phyloP scores from a whole-genome alignment of 2,888 invertebrate species.

The Pheosia tremula region DNA sequence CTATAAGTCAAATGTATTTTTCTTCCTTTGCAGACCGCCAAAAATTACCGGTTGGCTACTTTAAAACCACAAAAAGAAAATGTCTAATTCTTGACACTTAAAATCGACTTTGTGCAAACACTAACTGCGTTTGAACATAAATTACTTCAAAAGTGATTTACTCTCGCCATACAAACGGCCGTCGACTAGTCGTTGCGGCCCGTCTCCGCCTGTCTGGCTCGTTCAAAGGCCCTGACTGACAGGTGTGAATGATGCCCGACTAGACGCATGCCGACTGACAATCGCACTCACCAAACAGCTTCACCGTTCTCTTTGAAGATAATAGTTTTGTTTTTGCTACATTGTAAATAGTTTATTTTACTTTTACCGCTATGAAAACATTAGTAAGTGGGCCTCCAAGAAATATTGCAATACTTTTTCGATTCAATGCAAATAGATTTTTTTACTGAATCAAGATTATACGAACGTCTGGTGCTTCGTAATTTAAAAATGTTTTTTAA shows the following conservation, averaged over 20 bases:
- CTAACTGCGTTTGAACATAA: slow-evolving; percentile 67
- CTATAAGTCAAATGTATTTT: too few species aligned
- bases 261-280: slow-evolving; percentile 68
- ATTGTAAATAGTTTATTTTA: slow-evolving; percentile 47
- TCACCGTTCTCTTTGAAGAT: slow-evolving; percentile 64
- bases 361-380: slow-evolving; percentile 40
- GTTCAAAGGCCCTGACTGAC: slow-evolving; percentile 69
- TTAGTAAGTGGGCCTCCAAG: slow-evolving; percentile 35
- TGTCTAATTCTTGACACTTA: slow-evolving; percentile 30
- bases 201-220: slow-evolving; percentile 61
- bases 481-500: slow-evolving; percentile 43
- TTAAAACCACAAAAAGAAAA: slow-evolving; percentile 10
- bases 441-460: slow-evolving; percentile 27
- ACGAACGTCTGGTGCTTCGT: slow-evolving; percentile 28
- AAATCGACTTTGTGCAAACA: slow-evolving; percentile 46
- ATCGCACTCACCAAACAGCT: slow-evolving; percentile 60
- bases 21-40: not conserved
- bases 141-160: slow-evolving; percentile 82
- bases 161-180: slow-evolving; percentile 74
- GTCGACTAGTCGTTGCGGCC: slow-evolving; percentile 69
- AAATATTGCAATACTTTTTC: slow-evolving; percentile 36
- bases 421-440: slow-evolving; percentile 38
- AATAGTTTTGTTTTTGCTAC: slow-evolving; percentile 60
- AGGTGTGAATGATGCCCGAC: slow-evolving; percentile 66
- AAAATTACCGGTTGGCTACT: not conserved